phyloP scores from a whole-genome alignment of 35 echinoderm and acorn worm genomes.

The Ophioderma brevispina region DNA sequence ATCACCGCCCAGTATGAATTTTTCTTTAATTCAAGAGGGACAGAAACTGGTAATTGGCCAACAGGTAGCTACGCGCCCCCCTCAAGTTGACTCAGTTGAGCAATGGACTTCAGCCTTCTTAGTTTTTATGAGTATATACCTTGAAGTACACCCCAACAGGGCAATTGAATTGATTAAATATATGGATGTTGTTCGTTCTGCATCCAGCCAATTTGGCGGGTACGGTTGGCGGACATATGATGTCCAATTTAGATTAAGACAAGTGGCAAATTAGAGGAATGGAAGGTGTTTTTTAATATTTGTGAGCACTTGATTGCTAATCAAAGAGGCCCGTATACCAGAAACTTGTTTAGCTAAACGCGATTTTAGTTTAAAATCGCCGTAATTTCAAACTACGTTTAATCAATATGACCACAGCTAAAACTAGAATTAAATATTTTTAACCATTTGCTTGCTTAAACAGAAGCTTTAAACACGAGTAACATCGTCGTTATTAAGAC shows the following conservation, averaged over 20 bases:
- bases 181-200: conserved; percentile 6
- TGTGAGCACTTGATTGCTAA: too few species aligned
- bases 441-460: too few species aligned
- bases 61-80: not conserved
- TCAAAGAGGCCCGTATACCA: too few species aligned
- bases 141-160: not conserved
- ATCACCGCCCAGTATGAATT: not conserved
- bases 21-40: not conserved
- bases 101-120: conserved; percentile 19
- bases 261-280: too few species aligned
- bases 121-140: not conserved
- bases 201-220: not conserved
- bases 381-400: too few species aligned
- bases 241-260: not conserved
- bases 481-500: too few species aligned
- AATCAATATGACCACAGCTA: too few species aligned
- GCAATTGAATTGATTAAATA: conserved; percentile 32
- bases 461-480: too few species aligned
- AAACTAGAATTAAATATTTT: too few species aligned
- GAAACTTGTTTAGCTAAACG: too few species aligned
- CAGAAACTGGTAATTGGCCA: not conserved
- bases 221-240: not conserved
- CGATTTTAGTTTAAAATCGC: too few species aligned
- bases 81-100: not conserved
- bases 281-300: too few species aligned